Evolutionary conservation across 2,113 vertebrate genomes (phyloP).

Genomic region (Mesocricetus auratus): DNA sequence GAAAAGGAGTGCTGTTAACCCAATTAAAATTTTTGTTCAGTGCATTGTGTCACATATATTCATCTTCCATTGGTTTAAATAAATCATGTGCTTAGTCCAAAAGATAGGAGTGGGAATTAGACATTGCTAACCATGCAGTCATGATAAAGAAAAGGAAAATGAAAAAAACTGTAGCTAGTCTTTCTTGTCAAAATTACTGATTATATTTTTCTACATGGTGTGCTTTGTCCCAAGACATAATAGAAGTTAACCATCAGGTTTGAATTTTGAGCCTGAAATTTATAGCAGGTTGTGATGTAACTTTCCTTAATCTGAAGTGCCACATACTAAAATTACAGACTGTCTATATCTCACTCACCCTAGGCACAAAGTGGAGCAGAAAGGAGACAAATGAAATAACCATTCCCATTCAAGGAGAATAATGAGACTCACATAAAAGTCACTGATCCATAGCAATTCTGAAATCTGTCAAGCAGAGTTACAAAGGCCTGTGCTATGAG

Average conservation of each 20-base stretch:
- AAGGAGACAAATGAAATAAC: neutral
- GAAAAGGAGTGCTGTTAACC: neutral
- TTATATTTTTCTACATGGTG: neutral
- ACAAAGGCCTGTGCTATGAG: neutral
- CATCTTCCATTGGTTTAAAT: neutral
- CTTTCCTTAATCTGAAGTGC: neutral
- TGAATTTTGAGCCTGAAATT: neutral
- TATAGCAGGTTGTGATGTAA: neutral
- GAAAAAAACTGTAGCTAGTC: neutral
- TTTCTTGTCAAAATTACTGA: neutral
- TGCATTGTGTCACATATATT: neutral
- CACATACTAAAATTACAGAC: neutral
- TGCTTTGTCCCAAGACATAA: neutral
- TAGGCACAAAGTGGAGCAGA: neutral
- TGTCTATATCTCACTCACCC: neutral
- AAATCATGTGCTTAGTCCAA: neutral
- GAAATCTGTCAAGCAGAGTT: conserved; percentile 37
- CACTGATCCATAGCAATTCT: conserved; percentile 13
- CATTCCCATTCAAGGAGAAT: neutral
- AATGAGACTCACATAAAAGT: neutral
- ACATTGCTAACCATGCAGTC: neutral
- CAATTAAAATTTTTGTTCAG: neutral
- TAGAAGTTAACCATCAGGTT: neutral
- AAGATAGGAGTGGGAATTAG: neutral
- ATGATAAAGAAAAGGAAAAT: neutral